phyloP scores from a whole-genome alignment of 2,113 vertebrate genomes.

The Bostrychus sinensis region DNA sequence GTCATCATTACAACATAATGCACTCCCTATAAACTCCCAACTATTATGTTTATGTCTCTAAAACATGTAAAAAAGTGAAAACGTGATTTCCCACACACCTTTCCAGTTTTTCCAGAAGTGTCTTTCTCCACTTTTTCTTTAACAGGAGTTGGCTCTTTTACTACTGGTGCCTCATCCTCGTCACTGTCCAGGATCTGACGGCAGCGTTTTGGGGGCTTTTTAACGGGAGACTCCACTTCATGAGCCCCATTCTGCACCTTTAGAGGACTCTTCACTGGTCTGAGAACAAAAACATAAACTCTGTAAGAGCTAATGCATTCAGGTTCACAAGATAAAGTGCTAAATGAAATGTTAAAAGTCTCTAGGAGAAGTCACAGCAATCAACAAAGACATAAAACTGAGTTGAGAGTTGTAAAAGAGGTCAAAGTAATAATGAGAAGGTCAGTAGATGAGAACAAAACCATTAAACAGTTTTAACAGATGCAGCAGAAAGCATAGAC shows the following conservation, averaged over 20 bases:
- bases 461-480: too few relatives aligned
- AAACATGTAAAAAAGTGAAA: neutral
- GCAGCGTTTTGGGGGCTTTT: conserved; percentile 74
- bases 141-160: neutral
- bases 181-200: conserved; percentile 81
- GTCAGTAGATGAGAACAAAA: too few relatives aligned
- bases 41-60: too few relatives aligned
- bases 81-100: conserved; percentile 27
- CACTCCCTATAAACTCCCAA: too few relatives aligned
- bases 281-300: conserved; percentile 16
- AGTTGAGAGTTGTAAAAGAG: conserved; percentile 27
- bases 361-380: conserved; percentile 24
- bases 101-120: conserved; percentile 27
- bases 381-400: conserved; percentile 18
- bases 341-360: too few relatives aligned
- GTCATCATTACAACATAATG: too few relatives aligned
- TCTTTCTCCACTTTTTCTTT: conserved; percentile 10
- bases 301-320: neutral
- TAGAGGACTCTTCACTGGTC: conserved; percentile 74
- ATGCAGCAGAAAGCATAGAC: conserved; percentile 41
- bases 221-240: conserved; percentile 78
- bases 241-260: conserved; percentile 80
- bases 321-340: neutral
- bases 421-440: conserved; percentile 39
- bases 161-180: conserved; percentile 74